Percentiles rank a stretch among this genome's conserved stretches.
Evolutionary conservation across 2,113 vertebrate genomes (phyloP).

Genomic region (Rhineura floridana): DNA sequence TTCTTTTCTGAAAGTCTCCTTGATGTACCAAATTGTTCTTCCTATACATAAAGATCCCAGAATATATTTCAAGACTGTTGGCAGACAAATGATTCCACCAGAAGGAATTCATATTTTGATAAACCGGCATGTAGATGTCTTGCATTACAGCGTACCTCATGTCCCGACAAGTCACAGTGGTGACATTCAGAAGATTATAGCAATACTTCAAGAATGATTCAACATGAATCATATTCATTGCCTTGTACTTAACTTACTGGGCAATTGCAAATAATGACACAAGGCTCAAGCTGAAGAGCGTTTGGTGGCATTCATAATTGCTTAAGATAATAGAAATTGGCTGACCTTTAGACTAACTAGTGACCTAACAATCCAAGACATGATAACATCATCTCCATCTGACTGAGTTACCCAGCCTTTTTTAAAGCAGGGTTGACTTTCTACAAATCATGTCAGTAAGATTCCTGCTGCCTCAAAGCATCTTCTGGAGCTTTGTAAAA

Average conservation of each 20-base stretch:
- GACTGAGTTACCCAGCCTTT: constrained; percentile 12
- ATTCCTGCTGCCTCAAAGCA: constrained; percentile 19
- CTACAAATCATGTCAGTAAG: constrained; percentile 25
- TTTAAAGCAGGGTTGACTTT: constrained; percentile 17
- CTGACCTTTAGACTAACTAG: constrained; percentile 33
- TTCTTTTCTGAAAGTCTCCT: neutral
- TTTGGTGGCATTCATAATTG: neutral
- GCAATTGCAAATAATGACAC: neutral
- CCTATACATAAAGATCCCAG: accelerated
- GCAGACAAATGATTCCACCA: constrained; percentile 5
- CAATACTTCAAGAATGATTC: neutral
- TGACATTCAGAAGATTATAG: constrained; percentile 31
- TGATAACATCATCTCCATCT: constrained; percentile 6
- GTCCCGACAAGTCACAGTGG: constrained; percentile 17
- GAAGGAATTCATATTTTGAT: constrained; percentile 36
- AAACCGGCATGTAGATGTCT: constrained; percentile 17
- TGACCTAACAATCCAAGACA: constrained; percentile 5
- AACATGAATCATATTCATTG: constrained; percentile 37
- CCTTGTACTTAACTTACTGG: neutral
- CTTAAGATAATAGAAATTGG: constrained; percentile 14
- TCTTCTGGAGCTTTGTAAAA: constrained; percentile 24
- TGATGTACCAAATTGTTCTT: constrained; percentile 1
- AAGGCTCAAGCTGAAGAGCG: neutral
- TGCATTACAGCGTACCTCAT: neutral
- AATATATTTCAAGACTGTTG: constrained; percentile 34